Evolutionary conservation across 2,888 invertebrate genomes (phyloP).

Genomic region (Andrena dorsata): DNA sequence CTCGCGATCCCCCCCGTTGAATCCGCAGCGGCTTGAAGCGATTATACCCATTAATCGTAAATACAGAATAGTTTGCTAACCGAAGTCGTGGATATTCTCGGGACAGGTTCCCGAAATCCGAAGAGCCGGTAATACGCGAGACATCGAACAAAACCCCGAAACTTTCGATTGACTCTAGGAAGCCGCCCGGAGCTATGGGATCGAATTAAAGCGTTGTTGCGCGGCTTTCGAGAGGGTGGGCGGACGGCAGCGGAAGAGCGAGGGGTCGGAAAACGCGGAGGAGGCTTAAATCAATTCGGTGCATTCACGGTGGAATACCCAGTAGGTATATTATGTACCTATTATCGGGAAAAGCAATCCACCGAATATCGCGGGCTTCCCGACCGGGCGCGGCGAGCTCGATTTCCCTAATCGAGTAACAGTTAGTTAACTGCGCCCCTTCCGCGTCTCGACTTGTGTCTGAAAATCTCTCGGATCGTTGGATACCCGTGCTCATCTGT

Average conservation of each 20-base stretch:
- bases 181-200: slow-evolving; percentile 66
- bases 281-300: slow-evolving; percentile 73
- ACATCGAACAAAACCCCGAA: slow-evolving; percentile 60
- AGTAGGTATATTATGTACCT: slow-evolving; percentile 75
- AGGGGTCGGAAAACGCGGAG: slow-evolving; percentile 46
- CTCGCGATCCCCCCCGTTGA: neutral
- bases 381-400: slow-evolving; percentile 60
- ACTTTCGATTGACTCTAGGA: slow-evolving; percentile 71
- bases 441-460: slow-evolving; percentile 33
- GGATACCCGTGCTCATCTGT: slow-evolving; percentile 14
- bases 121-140: slow-evolving; percentile 50
- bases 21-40: neutral
- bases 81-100: slow-evolving; percentile 6
- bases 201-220: slow-evolving; percentile 64
- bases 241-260: neutral
- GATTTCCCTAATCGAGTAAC: slow-evolving; percentile 71
- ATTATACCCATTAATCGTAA: slow-evolving; percentile 16
- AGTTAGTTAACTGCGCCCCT: slow-evolving; percentile 66
- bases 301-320: slow-evolving; percentile 73
- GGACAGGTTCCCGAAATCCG: slow-evolving; percentile 43
- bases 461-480: slow-evolving; percentile 37
- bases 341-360: slow-evolving; percentile 73
- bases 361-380: slow-evolving; percentile 69
- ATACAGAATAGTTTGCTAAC: slow-evolving; percentile 14
- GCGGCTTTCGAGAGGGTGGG: slow-evolving; percentile 28